Evolutionary conservation across 2,888 invertebrate genomes (phyloP), one percentile per base, ranked within the genome.

Genomic region (Leucophenga montana): DNA sequence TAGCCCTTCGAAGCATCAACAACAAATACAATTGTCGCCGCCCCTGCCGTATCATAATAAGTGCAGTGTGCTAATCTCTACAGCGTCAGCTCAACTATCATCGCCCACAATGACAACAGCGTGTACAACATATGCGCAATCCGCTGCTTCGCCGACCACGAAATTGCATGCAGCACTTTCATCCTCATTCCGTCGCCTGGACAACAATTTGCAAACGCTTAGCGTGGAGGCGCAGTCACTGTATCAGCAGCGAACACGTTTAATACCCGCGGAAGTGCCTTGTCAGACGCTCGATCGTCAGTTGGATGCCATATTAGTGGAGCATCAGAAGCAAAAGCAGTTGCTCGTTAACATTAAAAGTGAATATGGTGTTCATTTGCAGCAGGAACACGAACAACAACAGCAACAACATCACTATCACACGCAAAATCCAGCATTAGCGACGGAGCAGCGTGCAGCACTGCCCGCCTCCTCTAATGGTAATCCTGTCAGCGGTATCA

Each of bases 301-400:
- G 77, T 75, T 88, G 75, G 85, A 86, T 71, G 86, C 86, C 70
- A 86, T 88, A 69, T 82, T 86, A 71, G 80, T 85, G 69, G 88
- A 88, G 74, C 86, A 85, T 65, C 85, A 86, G 69, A 82, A 84
- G 70, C 87, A 88, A 72, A 80, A 85, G 67, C 81, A 87, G 73
- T 78, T 87, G 72, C 77, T 88, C 46, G 82, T 86, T 13, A 87
- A 85, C 69, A 86, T 87, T 16, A 86, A 84, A 67, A 85, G 78
- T 68, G 88, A 87, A 76, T 87, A 85, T 62, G 79, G 84, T 70
- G 84, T 85, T 16, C 81, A 81, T 74, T 73, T 82, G 67, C 78
- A 80, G 44, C 65, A 69, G 44, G 66, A 61, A 16, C 64, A 50
- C 16, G 48, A 65, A 56, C 53, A 33, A 22, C 53, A 54, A 53